phyloP scores from a whole-genome alignment of 2,888 invertebrate genomes.

The Nasonia oneida region DNA sequence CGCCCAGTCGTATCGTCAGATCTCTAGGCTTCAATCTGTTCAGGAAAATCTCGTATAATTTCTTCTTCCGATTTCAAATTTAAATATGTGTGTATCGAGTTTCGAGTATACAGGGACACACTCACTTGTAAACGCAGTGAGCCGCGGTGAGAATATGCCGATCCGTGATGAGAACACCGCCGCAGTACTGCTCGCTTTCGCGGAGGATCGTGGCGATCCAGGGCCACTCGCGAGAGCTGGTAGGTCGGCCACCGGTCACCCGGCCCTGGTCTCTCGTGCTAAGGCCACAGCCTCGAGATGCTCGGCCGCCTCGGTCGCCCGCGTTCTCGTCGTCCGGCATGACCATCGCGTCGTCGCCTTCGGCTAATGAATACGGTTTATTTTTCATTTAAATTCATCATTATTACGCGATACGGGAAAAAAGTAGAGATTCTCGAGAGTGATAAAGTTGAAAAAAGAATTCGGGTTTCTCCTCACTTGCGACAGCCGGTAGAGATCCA shows the following conservation, averaged over 20 bases:
- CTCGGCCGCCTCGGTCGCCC: slow-evolving; percentile 56
- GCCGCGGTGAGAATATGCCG: slow-evolving; percentile 89
- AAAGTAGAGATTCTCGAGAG: too few species aligned
- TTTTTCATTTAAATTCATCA: neutral
- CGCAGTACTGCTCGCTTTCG: slow-evolving; percentile 86
- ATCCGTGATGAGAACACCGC: slow-evolving; percentile 90
- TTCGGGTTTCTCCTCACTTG: slow-evolving; percentile 62
- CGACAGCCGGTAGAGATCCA: slow-evolving; percentile 68
- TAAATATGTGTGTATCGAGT: neutral
- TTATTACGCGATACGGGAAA: too few species aligned
- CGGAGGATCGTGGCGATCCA: slow-evolving; percentile 91
- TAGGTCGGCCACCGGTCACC: slow-evolving; percentile 83
- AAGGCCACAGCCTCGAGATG: slow-evolving; percentile 81
- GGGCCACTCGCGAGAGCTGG: slow-evolving; percentile 87
- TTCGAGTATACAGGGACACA: neutral
- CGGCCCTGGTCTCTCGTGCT: slow-evolving; percentile 81
- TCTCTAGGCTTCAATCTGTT: slow-evolving; percentile 80
- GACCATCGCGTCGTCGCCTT: slow-evolving; percentile 55
- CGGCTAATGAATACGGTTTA: slow-evolving; percentile 39
- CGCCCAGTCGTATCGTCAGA: slow-evolving; percentile 87
- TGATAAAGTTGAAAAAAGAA: neutral
- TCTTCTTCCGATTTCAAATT: neutral
- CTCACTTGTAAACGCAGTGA: slow-evolving; percentile 81
- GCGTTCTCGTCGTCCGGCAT: slow-evolving; percentile 22
- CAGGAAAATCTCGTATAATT: neutral